Evolutionary conservation across 2,113 vertebrate species (phyloP).

Genomic region (Boleophthalmus pectinirostris): DNA sequence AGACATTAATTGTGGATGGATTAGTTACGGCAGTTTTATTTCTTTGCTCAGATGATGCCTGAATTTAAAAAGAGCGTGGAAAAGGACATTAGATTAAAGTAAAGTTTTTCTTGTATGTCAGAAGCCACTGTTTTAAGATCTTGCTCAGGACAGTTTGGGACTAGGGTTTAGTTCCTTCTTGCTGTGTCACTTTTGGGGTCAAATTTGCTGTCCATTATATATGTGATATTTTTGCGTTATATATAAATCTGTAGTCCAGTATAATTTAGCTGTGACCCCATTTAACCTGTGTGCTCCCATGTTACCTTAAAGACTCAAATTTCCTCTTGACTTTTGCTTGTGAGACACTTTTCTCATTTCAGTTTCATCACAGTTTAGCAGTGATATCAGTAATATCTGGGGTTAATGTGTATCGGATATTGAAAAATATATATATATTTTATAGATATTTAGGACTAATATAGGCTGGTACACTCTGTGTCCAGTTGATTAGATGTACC

Average conservation of each 20-base stretch:
- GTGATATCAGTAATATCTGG: too few relatives aligned
- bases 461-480: too few relatives aligned
- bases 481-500: too few relatives aligned
- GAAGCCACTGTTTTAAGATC: neutral
- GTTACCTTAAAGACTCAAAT: neutral
- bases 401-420: too few relatives aligned
- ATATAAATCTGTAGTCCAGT: neutral
- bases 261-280: neutral
- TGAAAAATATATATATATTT: too few relatives aligned
- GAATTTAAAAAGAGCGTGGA: neutral
- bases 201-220: neutral
- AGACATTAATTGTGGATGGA: conserved; percentile 25
- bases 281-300: neutral
- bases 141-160: neutral
- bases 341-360: too few relatives aligned
- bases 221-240: neutral
- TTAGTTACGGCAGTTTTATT: conserved; percentile 24
- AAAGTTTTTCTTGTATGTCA: neutral
- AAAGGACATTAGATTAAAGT: too few relatives aligned
- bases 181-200: neutral
- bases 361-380: too few relatives aligned
- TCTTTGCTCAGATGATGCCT: neutral
- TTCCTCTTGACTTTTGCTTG: neutral
- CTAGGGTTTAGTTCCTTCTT: neutral
- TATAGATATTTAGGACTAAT: too few relatives aligned